Conservation (phyloP, 2,888 invertebrate genomes). For the Nephrotoma guestfalica region DNA sequence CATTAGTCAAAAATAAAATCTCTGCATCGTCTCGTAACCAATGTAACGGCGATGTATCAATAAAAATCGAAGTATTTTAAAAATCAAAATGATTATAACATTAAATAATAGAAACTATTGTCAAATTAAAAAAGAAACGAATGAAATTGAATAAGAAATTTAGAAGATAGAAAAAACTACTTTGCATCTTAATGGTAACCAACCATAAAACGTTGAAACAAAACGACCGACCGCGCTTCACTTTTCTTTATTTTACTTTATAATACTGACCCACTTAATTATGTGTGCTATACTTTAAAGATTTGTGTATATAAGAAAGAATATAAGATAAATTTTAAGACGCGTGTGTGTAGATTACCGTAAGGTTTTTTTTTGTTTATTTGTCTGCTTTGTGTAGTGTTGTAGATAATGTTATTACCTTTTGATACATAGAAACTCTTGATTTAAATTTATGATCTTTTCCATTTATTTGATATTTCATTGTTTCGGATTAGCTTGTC, state of each 20-base stretch:
- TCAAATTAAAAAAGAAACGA: background rate
- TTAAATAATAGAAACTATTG: background rate
- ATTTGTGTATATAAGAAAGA: background rate
- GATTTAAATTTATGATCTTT: background rate
- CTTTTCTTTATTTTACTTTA: background rate
- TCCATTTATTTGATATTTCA: no score
- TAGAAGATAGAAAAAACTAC: background rate
- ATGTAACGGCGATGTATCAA: background rate
- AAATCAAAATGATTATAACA: background rate
- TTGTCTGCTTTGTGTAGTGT: background rate
- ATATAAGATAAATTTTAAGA: background rate
- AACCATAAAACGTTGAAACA: background rate
- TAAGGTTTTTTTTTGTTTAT: background rate
- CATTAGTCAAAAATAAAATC: no score
- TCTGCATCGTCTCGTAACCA: background rate
- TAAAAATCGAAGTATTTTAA: background rate
- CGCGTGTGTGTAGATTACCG: background rate
- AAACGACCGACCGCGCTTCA: background rate
- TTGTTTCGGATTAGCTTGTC: no score
- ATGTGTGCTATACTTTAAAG: background rate
- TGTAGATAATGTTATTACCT: background rate
- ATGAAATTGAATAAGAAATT: background rate
- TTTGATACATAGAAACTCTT: background rate
- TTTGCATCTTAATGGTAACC: background rate
- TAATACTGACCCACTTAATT: background rate